Evolutionary conservation across 2,888 invertebrate species (phyloP), one percentile per base, ranked within the genome.

Genomic region (Trachelus tabidus): DNA sequence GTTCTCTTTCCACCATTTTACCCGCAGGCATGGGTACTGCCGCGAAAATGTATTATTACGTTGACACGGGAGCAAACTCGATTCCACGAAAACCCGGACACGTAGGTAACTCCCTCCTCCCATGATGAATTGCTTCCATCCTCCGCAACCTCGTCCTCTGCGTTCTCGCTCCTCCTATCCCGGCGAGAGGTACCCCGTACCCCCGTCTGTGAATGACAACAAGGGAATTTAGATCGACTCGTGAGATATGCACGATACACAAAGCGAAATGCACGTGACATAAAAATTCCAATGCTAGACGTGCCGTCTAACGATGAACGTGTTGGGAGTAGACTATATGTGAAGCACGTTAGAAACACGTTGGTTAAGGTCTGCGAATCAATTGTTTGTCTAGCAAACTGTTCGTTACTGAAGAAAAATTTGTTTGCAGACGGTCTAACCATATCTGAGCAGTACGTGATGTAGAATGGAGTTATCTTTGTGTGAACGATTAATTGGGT

Each of bases 31-130:
- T 1, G 6, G 40, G 40, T 23, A 23, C 77, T 80, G 77, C 77
- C 76, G 79, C 82, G 83, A 85, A 84, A 85, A 84, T 85, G 86
- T 83, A 85, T 87, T 86, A 85, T 87, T 85, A 84, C 84, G 84
- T 85, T 85, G 86, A 84, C 86, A 83, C 83, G 85, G 85, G 85
- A 83, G 83, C 85, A 85, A 85, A 87, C 85, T 87, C 84, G 83
- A 85, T 83, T 85, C 78, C 78, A 83, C 78, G 83, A 82, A 83
- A 85, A 83, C 86, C 83, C 82, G 82, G 83, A 85, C 85, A 84
- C 84, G 83, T 85, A 83, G 85, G 40, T 56, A 56, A 56, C 40
- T 56, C 40, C 23, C 40, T 56, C 40, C 40, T 56, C 40, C 40
- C 23, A 56, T 56, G 40, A 56, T 56, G 40, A 23, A 56, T 56